Percentiles rank a stretch among this genome's conserved stretches.
phyloP scores from a whole-genome alignment of 1,140 invertebrate genomes.

The Calliphora vicina region DNA sequence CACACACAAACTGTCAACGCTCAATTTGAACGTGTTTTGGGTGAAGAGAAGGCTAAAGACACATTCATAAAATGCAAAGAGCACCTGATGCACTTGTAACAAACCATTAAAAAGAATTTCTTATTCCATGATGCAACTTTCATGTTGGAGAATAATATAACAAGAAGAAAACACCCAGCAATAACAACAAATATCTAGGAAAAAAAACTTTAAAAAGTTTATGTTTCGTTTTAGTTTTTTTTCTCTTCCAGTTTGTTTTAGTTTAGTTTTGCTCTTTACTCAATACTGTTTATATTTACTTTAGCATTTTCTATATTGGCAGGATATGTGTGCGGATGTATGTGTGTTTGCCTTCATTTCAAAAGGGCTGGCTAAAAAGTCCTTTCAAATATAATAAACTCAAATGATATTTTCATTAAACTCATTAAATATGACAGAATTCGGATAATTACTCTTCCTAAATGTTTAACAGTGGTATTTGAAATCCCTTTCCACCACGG shows the following conservation, averaged over 20 bases:
- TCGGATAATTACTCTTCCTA: too few relatives aligned
- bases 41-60: background rate
- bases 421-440: too few relatives aligned
- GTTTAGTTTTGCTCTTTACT: background rate
- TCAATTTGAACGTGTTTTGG: conserved; percentile 26
- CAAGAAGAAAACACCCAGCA: background rate
- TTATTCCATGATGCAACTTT: conserved; percentile 1
- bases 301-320: background rate
- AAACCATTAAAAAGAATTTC: conserved; percentile 27
- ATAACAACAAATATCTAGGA: background rate
- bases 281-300: background rate
- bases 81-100: conserved; percentile 26
- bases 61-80: background rate
- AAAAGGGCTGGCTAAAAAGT: too few relatives aligned
- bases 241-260: background rate
- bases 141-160: background rate
- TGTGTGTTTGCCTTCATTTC: background rate
- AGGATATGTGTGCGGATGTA: background rate
- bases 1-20: conserved; percentile 25
- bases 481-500: too few relatives aligned
- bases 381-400: too few relatives aligned
- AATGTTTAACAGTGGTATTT: too few relatives aligned
- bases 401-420: too few relatives aligned
- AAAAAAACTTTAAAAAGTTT: background rate
- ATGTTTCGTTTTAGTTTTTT: background rate